These are phyloP conservation scores for Coptodon rendalli DNA, from an alignment of 2,113 vertebrate species.

Conservation along the genomic window DNA sequence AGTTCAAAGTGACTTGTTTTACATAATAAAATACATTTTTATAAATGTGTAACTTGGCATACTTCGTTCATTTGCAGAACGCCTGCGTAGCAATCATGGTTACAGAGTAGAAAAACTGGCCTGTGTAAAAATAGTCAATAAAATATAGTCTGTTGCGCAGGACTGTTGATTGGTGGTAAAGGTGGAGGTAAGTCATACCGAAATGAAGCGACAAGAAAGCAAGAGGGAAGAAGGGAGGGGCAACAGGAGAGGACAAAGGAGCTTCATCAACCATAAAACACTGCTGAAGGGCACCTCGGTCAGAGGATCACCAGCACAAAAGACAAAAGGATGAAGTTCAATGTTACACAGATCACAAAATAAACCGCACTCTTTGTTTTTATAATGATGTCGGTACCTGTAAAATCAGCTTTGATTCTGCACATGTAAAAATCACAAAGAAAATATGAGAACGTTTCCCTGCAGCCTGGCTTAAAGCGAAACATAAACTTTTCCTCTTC, in stretches of 20 bases:
- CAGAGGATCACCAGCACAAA: not conserved
- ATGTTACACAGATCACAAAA: not conserved
- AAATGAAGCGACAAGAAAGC: not conserved
- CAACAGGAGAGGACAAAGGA: not conserved
- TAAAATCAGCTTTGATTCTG: not conserved
- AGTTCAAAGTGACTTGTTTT: not conserved
- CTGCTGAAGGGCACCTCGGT: not conserved
- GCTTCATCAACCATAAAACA: not conserved
- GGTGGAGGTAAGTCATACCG: not conserved
- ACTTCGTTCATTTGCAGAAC: not conserved
- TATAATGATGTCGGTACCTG: not conserved
- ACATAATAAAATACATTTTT: not conserved
- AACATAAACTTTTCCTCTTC: not conserved
- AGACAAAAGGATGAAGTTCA: not conserved
- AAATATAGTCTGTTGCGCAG: not conserved
- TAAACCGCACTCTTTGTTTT: not conserved
- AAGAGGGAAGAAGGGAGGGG: not conserved
- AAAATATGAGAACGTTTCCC: not conserved
- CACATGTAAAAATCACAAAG: not conserved
- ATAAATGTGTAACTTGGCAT: not conserved
- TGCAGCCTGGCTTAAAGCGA: not conserved
- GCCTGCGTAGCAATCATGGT: not conserved
- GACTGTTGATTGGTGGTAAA: not conserved
- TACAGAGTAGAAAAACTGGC: not conserved
- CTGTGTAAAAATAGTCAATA: not conserved